These are phyloP conservation scores for Sebastes vulpes DNA, from an alignment of 2,797 vertebrate species.

Conservation along the genomic window DNA sequence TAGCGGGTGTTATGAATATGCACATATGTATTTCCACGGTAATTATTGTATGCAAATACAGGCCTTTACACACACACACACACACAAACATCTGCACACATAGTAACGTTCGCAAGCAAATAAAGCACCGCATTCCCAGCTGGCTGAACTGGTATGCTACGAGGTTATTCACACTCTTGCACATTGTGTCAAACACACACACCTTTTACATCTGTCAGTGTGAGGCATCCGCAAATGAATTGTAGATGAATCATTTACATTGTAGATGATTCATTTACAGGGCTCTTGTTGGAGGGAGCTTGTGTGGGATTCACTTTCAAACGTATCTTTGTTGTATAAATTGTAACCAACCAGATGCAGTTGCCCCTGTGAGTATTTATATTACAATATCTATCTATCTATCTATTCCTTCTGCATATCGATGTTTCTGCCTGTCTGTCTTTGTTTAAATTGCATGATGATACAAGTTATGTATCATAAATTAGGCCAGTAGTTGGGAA, in stretches of 20 bases:
- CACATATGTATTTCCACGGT: slow-evolving; percentile 34
- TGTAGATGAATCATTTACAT: slow-evolving; percentile 40
- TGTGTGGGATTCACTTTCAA: slow-evolving; percentile 9
- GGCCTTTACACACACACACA: background rate
- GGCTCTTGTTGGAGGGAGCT: background rate
- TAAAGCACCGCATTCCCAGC: slow-evolving; percentile 3
- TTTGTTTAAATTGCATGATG: background rate
- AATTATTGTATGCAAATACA: slow-evolving; percentile 26
- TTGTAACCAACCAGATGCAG: background rate
- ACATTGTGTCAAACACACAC: background rate
- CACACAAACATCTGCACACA: slow-evolving; percentile 2
- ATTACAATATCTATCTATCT: background rate
- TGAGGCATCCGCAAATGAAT: slow-evolving; percentile 16
- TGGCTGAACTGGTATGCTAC: background rate
- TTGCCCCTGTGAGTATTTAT: background rate
- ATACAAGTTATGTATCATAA: background rate
- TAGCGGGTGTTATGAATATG: slow-evolving; percentile 47
- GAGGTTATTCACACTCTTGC: slow-evolving; percentile 5
- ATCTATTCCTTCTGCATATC: background rate
- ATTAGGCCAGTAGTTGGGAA: background rate
- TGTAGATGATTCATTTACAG: slow-evolving; percentile 28
- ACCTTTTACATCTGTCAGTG: slow-evolving; percentile 16
- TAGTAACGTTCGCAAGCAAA: slow-evolving; percentile 13
- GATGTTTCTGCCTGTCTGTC: background rate
- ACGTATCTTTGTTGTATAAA: slow-evolving; percentile 2